A percentile compares a stretch with the other conserved stretches of the same genome.
phyloP scores from a whole-genome alignment of 2,888 invertebrate species.

The Polyommatus iphigenia region DNA sequence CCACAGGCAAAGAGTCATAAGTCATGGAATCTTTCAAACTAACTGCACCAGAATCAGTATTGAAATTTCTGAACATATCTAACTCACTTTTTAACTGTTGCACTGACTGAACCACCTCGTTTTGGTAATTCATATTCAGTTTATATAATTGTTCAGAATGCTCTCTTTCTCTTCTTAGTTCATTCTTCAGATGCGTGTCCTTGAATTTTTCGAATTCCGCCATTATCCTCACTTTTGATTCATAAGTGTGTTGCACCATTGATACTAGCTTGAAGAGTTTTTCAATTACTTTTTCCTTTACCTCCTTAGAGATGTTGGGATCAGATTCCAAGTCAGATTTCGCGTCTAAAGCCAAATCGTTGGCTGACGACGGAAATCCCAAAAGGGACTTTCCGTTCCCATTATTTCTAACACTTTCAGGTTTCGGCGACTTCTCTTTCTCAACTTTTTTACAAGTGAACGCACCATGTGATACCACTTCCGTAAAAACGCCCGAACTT shows the following conservation, averaged over 20 bases:
- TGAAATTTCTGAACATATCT: constrained; percentile 61
- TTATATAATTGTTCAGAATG: constrained; percentile 73
- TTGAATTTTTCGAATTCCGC: constrained; percentile 71
- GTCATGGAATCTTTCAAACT: constrained; percentile 55
- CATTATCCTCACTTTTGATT: constrained; percentile 72
- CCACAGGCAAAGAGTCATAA: constrained; percentile 47
- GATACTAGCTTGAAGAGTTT: constrained; percentile 69
- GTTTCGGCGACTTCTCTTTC: constrained; percentile 53
- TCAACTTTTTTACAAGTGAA: constrained; percentile 61
- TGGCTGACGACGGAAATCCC: constrained; percentile 73
- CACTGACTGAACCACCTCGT: constrained; percentile 69
- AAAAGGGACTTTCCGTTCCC: constrained; percentile 62
- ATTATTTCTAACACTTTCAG: constrained; percentile 49
- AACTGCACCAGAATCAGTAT: constrained; percentile 48
- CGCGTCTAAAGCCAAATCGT: constrained; percentile 70
- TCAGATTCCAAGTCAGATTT: constrained; percentile 75
- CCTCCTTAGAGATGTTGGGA: constrained; percentile 63
- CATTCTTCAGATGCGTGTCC: constrained; percentile 68
- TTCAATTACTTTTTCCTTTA: constrained; percentile 71
- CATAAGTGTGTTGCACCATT: constrained; percentile 73
- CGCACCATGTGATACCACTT: constrained; percentile 71
- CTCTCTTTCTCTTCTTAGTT: constrained; percentile 67
- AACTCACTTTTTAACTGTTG: constrained; percentile 70
- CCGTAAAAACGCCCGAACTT: constrained; percentile 70
- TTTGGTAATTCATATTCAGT: constrained; percentile 73